A percentile compares a stretch with the other conserved stretches of the same genome.
Evolutionary conservation across 2,797 vertebrate genomes (phyloP).

Genomic region (Epinephelus malabaricus): DNA sequence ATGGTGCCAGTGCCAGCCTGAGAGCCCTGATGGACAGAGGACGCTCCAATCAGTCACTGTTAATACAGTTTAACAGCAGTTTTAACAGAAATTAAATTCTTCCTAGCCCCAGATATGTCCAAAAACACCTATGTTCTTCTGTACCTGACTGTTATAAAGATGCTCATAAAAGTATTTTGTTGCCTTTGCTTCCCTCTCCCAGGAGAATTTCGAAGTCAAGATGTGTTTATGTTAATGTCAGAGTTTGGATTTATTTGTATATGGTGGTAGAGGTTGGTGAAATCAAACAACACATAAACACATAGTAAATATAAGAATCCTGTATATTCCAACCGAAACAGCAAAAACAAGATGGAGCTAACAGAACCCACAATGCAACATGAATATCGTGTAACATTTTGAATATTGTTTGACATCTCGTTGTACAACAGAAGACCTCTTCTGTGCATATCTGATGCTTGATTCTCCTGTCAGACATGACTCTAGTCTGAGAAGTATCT

Average conservation of each 20-base stretch:
- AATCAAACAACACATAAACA: not conserved
- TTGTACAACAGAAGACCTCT: not conserved
- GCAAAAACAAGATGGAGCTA: constrained; percentile 2
- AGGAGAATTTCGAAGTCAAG: not conserved
- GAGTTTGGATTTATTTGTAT: constrained; percentile 6
- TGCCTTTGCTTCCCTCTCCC: not conserved
- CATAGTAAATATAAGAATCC: not conserved
- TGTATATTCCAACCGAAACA: not conserved
- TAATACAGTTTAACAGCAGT: not conserved
- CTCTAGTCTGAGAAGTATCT: constrained; percentile 22
- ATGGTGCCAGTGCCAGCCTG: constrained; percentile 36
- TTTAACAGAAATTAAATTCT: not conserved
- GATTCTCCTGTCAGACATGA: not conserved
- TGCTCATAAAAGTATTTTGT: not conserved
- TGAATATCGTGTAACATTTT: not conserved
- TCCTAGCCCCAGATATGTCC: not conserved
- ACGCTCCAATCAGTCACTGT: constrained; percentile 19
- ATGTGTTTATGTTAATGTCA: not conserved
- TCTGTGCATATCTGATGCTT: constrained; percentile 2
- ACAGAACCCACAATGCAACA: constrained; percentile 2
- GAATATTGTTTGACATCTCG: too few species aligned
- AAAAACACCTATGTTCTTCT: not conserved
- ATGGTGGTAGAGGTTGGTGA: not conserved
- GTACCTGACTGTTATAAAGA: not conserved
- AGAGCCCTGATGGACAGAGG: constrained; percentile 21